Percentiles rank a stretch among this genome's conserved stretches.
Evolutionary conservation across 2,797 vertebrate genomes (phyloP).

Genomic region (Myoxocephalus aenaeus): DNA sequence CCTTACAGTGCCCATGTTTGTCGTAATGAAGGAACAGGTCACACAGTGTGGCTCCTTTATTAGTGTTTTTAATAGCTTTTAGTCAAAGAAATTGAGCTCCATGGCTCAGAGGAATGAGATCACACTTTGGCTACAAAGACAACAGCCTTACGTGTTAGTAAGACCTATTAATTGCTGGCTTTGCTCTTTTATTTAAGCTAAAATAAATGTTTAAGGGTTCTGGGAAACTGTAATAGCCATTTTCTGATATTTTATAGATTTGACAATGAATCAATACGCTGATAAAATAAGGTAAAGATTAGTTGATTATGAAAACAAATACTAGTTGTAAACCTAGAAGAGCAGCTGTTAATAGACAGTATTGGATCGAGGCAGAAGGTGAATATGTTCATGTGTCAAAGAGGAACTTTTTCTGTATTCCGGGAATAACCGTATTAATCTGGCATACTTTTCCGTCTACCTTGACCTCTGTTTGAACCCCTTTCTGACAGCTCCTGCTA

Average conservation of each 20-base stretch:
- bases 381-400: neutral
- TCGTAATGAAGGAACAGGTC: neutral
- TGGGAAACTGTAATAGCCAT: neutral
- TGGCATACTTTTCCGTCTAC: neutral
- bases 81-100: neutral
- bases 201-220: neutral
- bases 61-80: neutral
- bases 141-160: neutral
- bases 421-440: neutral
- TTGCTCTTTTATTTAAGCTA: neutral
- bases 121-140: neutral
- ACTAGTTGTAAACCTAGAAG: neutral
- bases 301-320: neutral
- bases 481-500: neutral
- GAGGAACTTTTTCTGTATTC: neutral
- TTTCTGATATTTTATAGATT: neutral
- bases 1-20: neutral
- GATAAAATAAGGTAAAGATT: neutral
- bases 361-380: neutral
- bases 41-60: neutral
- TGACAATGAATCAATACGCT: neutral
- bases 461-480: slow-evolving; percentile 35
- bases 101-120: neutral
- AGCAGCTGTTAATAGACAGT: neutral
- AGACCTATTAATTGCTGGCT: neutral